Conservation (phyloP, 2,888 invertebrate genomes). For the Stramonita haemastoma region DNA sequence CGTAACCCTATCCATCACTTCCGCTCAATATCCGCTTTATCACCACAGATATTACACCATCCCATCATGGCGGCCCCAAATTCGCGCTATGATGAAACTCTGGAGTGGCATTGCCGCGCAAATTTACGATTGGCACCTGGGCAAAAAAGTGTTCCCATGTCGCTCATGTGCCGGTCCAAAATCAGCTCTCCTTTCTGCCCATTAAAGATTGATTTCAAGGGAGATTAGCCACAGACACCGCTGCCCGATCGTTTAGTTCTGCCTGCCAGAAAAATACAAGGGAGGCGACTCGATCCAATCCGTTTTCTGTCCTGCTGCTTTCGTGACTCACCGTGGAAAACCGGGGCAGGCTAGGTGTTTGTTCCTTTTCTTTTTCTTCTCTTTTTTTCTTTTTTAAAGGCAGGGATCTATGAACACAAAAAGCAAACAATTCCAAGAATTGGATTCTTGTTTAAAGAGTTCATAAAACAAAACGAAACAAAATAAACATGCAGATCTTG, state of each 20-base stretch:
- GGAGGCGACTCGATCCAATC: conserved; percentile 31
- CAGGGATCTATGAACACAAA: no score
- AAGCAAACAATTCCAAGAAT: no score
- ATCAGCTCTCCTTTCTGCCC: conserved; percentile 41
- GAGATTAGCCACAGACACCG: conserved; percentile 41
- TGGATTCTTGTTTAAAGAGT: no score
- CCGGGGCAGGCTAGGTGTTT: no score
- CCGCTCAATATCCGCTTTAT: conserved; percentile 15
- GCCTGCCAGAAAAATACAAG: conserved; percentile 12
- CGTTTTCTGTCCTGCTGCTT: neutral
- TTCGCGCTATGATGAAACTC: conserved; percentile 1
- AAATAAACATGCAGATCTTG: no score
- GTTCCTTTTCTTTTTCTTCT: no score
- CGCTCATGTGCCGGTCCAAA: neutral
- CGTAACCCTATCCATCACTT: conserved; percentile 7
- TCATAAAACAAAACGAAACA: no score
- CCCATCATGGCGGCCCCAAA: neutral
- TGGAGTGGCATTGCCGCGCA: neutral
- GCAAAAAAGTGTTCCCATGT: neutral
- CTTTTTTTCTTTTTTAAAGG: no score
- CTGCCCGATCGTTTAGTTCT: conserved; percentile 34
- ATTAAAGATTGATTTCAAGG: conserved; percentile 46
- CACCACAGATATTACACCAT: conserved; percentile 9
- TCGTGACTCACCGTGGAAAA: neutral
- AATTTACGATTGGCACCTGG: conserved; percentile 35